A percentile compares a stretch with the other conserved stretches of the same genome.
Conservation (phyloP, 2,797 vertebrate genomes). For the Fratercula arctica region DNA sequence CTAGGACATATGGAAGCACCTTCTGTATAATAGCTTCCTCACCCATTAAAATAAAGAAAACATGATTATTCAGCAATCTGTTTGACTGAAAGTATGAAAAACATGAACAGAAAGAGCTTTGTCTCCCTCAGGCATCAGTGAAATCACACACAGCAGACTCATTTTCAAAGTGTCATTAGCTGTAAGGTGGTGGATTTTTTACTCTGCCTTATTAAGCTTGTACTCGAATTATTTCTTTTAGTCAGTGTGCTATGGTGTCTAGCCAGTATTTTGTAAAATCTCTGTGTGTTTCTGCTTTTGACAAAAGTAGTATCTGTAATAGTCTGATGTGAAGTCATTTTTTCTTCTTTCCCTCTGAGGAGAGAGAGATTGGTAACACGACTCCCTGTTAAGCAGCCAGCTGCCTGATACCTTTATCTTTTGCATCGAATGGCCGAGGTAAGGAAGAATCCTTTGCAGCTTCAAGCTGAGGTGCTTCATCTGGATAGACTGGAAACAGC, state of each 20-base stretch:
- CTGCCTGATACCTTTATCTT: background rate
- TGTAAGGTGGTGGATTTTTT: conserved; percentile 39
- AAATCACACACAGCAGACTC: conserved; percentile 46
- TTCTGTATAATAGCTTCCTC: conserved; percentile 50
- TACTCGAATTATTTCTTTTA: conserved; percentile 20
- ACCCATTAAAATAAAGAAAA: conserved; percentile 34
- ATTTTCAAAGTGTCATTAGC: conserved; percentile 44
- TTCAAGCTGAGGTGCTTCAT: background rate
- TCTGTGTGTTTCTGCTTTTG: conserved; percentile 37
- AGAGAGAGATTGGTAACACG: background rate
- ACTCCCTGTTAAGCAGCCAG: background rate
- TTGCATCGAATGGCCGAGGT: conserved; percentile 5
- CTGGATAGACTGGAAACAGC: background rate
- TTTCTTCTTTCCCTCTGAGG: conserved; percentile 14
- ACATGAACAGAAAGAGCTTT: conserved; percentile 28
- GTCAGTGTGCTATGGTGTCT: conserved; percentile 25
- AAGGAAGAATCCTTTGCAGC: background rate
- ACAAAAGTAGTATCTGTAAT: background rate
- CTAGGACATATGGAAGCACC: conserved; percentile 24
- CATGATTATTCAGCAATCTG: conserved; percentile 47
- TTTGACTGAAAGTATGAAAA: conserved; percentile 48
- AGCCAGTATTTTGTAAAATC: conserved; percentile 43
- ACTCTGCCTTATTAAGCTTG: conserved; percentile 45
- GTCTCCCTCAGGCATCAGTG: conserved; percentile 34
- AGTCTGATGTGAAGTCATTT: background rate